Evolutionary conservation across 2,888 invertebrate genomes (phyloP), one percentile per base, ranked within the genome.

Genomic region (Panopea generosa): DNA sequence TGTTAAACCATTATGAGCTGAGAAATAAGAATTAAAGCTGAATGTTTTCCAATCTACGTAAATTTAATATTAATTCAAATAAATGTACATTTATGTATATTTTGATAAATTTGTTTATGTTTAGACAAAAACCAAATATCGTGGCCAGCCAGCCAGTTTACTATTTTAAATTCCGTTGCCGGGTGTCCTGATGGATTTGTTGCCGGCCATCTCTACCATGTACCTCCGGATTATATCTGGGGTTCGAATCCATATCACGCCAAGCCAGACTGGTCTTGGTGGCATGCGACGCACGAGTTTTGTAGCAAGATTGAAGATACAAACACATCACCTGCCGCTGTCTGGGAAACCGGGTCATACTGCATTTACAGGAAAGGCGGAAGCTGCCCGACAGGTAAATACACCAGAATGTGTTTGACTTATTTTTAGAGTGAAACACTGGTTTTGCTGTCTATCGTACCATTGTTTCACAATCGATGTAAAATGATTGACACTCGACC

Each of bases 321-420:
- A 24, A 18, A 9, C 7, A 18, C 9, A 9, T 49, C 49, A 9
- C 49, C 33, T 62, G 50, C 29, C 24, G 52, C 24, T 4, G n/a
- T 9, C 16, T 67, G 67, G 67, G 57, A 56, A 1, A 40, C 33
- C 2, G 67, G 67, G 9, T 29, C 29, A 38, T 67, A 67, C 50
- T 69, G 69, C 26, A 69, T 69, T 9, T 52, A 29, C 55, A 52
- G 61, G 3, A 55, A 60, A 38, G 69, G 61, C 7, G 69, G 69
- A 14, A 47, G 33, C 2, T 69, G 69, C 26, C 69, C 69, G 3
- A 27, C 27, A 53, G 69, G 69, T 69, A 61, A 11, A 1, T 27
- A 49, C 7, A n/a, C n/a, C n/a, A n/a, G n/a, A n/a, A n/a, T n/a
- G n/a, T n/a, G n/a, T n/a, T n/a, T n/a, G n/a, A n/a, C n/a, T n/a